Conservation (phyloP, 2,888 invertebrate species). For the Tribolium freemani region DNA sequence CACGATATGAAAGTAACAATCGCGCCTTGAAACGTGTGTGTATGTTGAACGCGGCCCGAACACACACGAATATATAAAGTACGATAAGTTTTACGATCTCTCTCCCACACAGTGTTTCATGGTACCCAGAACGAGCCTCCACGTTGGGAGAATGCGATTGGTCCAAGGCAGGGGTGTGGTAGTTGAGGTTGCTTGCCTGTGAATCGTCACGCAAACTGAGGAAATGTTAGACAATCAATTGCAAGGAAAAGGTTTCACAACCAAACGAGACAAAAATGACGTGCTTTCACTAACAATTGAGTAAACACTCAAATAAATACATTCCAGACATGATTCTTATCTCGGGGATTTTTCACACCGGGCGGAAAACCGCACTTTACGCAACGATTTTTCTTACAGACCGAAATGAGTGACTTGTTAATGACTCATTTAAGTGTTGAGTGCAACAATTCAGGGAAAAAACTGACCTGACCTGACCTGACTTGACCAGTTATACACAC, state of each 20-base stretch:
- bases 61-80: background rate
- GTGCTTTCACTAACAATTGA: background rate
- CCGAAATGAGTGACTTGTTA: too few species aligned
- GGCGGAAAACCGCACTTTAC: too few species aligned
- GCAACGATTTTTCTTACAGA: too few species aligned
- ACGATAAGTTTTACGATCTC: background rate
- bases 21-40: slow-evolving; percentile 15
- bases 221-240: background rate
- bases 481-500: too few species aligned
- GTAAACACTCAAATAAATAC: too few species aligned
- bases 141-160: slow-evolving; percentile 25
- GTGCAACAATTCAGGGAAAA: too few species aligned
- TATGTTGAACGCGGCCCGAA: slow-evolving; percentile 16
- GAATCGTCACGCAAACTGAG: slow-evolving; percentile 28
- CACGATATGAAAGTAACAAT: background rate
- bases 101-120: background rate
- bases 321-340: too few species aligned
- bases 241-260: background rate
- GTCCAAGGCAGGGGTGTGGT: slow-evolving; percentile 38
- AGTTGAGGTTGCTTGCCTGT: slow-evolving; percentile 2
- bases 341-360: too few species aligned
- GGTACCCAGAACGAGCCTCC: slow-evolving; percentile 29
- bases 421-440: too few species aligned
- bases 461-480: too few species aligned
- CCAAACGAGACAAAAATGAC: background rate